A percentile compares a stretch with the other conserved stretches of the same genome.
Conservation (phyloP, 1,140 invertebrate species). For the Epicauta chinensis region DNA sequence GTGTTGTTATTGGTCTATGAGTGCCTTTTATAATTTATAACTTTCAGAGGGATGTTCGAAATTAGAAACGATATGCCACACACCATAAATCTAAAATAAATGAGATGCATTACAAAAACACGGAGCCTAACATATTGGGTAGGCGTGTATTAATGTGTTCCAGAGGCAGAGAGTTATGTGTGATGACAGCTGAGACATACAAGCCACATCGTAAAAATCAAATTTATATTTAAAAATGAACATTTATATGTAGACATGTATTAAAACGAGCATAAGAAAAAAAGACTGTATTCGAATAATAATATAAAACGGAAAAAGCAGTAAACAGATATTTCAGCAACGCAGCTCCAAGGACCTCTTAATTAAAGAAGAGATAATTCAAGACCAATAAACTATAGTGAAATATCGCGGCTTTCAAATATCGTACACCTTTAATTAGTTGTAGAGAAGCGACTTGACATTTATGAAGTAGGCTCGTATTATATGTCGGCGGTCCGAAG, state of each 20-base stretch:
- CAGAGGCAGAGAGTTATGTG: slow-evolving; percentile 29
- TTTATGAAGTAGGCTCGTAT: slow-evolving; percentile 33
- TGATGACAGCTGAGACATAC: slow-evolving; percentile 29
- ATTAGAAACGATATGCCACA: slow-evolving; percentile 28
- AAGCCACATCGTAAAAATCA: slow-evolving; percentile 17
- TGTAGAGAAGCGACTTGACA: slow-evolving; percentile 28
- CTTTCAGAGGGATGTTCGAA: slow-evolving; percentile 20
- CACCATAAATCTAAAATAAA: slow-evolving; percentile 32
- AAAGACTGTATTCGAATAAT: background rate
- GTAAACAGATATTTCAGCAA: slow-evolving; percentile 30
- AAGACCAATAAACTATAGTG: slow-evolving; percentile 22
- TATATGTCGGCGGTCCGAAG: slow-evolving; percentile 27
- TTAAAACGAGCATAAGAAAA: background rate
- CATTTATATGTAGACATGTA: background rate
- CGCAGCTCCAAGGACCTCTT: slow-evolving; percentile 23
- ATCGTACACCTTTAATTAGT: slow-evolving; percentile 25
- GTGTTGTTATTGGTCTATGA: too few relatives aligned
- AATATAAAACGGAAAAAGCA: background rate
- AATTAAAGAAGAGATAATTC: slow-evolving; percentile 28
- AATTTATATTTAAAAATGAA: slow-evolving; percentile 5
- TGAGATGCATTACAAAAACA: slow-evolving; percentile 31
- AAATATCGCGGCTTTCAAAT: slow-evolving; percentile 22
- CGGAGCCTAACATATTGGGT: slow-evolving; percentile 29
- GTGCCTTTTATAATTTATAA: slow-evolving; percentile 18
- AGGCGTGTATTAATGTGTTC: slow-evolving; percentile 33